These are phyloP conservation scores for Cryptoprocta ferox DNA, from an alignment of 2,797 vertebrate genomes.

Conservation along the genomic window DNA sequence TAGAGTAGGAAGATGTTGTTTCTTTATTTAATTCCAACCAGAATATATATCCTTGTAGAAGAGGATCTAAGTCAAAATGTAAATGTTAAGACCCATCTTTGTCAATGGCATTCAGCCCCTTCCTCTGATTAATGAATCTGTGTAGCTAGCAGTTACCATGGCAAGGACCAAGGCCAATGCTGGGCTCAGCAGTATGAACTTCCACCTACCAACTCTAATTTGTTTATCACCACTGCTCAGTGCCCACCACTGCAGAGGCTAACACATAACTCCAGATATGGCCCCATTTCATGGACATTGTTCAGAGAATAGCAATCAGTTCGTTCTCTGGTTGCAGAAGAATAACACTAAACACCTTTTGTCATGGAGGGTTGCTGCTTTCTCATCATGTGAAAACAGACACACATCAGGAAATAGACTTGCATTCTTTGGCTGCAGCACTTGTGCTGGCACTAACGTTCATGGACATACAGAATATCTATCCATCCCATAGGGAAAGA, in stretches of 20 bases:
- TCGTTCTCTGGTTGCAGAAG: background rate
- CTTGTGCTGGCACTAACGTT: no score
- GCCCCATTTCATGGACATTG: background rate
- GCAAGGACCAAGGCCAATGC: background rate
- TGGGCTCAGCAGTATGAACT: background rate
- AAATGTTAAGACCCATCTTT: background rate
- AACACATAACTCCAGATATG: no score
- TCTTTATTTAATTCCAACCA: background rate
- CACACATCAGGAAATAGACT: background rate
- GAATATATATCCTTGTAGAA: background rate
- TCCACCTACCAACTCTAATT: background rate
- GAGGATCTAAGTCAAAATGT: background rate
- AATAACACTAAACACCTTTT: background rate
- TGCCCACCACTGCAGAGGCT: no score
- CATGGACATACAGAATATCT: background rate
- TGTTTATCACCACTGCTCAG: background rate
- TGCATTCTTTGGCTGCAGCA: background rate
- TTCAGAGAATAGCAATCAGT: background rate
- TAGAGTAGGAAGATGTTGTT: background rate
- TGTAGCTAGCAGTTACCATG: background rate
- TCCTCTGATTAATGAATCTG: background rate
- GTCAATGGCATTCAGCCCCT: background rate
- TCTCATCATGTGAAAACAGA: background rate
- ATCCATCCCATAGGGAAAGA: background rate
- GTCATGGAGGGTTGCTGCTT: background rate